Evolutionary conservation across 1,140 invertebrate genomes (phyloP).

Genomic region (Drosophila navojoa): DNA sequence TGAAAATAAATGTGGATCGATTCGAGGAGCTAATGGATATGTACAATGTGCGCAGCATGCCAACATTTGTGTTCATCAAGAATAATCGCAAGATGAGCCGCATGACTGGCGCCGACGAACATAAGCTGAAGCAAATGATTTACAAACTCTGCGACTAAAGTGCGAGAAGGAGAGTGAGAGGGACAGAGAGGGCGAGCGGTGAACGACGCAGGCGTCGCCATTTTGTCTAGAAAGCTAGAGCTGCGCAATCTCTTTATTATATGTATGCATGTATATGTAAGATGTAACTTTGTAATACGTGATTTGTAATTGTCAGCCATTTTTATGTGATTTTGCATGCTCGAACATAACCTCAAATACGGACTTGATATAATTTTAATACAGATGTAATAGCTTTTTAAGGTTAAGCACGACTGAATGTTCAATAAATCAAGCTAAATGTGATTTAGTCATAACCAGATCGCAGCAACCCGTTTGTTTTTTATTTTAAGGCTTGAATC

Average conservation of each 20-base stretch:
- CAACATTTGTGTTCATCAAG: constrained; percentile 60
- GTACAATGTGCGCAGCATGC: constrained; percentile 56
- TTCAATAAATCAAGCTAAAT: neutral
- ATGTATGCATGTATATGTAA: constrained; percentile 2
- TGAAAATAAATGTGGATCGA: constrained; percentile 65
- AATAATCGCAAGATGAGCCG: constrained; percentile 26
- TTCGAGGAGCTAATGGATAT: constrained; percentile 44
- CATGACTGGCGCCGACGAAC: constrained; percentile 55
- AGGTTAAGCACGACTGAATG: neutral
- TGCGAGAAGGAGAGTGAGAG: neutral
- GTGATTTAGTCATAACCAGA: neutral
- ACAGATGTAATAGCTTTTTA: constrained; percentile 1
- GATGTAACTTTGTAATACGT: constrained; percentile 7
- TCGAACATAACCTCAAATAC: no score
- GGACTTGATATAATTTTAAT: neutral
- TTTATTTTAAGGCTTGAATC: no score
- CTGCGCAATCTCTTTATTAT: neutral
- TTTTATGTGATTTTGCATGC: neutral
- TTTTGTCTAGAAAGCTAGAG: no score
- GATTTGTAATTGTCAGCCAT: neutral
- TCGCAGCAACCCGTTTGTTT: no score
- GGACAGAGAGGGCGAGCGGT: no score
- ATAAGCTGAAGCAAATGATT: constrained; percentile 51
- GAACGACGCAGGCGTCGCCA: constrained; percentile 11
- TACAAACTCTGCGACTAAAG: constrained; percentile 46